Base-by-base conservation (phyloP, 2,113 vertebrate species). In the Oryzias woworae region DNA sequence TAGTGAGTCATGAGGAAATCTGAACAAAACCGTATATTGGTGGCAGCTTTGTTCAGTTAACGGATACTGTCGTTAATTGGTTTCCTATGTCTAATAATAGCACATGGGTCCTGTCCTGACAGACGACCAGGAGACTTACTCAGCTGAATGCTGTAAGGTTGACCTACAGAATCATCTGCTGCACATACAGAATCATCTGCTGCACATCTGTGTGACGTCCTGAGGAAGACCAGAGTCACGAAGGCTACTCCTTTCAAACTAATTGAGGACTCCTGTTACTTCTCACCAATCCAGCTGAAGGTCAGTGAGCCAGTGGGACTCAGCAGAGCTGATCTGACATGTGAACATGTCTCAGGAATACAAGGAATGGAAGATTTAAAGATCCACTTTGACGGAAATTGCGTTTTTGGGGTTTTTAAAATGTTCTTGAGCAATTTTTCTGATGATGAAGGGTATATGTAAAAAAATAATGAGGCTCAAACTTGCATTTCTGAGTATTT, bases 261-360 rank as follows among this genome's bases (percentile, higher is more conserved):
- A 84, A 86, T 85, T 73, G 84, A 66, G 63, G 36, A 18, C 4
- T 8, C 28, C 53, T 44, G 17, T 18, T 44, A n/a, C 16, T 58
- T 18, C 80, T 79, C 52, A 47, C 61, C 13, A n/a, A 53, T 68
- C 23, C 41, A 55, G 62, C 51, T 53, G 87, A 91, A 79, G 86
- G 81, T 85, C 86, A 88, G 63, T 68, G 58, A 71, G 71, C 76
- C 53, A 72, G 78, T 65, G 70, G 80, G 69, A 73, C 71, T 20
- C 71, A 36, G 78, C 48, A 26, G 71, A 64, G 58, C 44, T 0
- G 36, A 47, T 15, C 49, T 31, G 4, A 72, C 48, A 59, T 42
- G 54, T 15, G 17, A 42, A 50, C 4, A 26, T 49, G 63, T 47
- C 15, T 5, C 58, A 49, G 17, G 44, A 26, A 58, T 1, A 1